Conservation (phyloP, 2,797 vertebrate genomes). For the Danio choprae region DNA sequence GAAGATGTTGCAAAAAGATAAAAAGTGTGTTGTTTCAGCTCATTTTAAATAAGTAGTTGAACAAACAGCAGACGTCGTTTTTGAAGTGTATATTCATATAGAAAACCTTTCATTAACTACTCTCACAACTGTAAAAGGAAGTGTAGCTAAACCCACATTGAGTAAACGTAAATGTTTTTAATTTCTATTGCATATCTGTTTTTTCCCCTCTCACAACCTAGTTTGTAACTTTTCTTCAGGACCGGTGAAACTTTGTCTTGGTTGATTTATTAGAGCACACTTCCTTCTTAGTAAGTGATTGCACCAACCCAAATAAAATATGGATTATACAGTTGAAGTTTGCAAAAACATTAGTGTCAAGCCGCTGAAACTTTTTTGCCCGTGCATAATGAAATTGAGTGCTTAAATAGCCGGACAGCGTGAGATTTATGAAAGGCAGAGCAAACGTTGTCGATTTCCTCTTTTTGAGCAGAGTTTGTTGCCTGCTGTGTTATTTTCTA, state of each 20-base stretch:
- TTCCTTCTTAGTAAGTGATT: constrained; percentile 26
- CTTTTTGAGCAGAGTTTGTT: constrained; percentile 43
- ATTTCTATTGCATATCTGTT: background rate
- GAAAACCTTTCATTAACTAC: background rate
- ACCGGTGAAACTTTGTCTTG: background rate
- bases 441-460: constrained; percentile 45
- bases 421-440: constrained; percentile 53
- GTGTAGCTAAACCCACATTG: background rate
- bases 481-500: constrained; percentile 47
- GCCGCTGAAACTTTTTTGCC: constrained; percentile 45
- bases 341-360: constrained; percentile 21
- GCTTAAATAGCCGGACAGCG: constrained; percentile 43
- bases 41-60: too few relatives aligned
- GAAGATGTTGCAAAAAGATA: too few relatives aligned
- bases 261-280: background rate
- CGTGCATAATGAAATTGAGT: constrained; percentile 39
- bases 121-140: background rate
- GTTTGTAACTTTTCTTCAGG: background rate
- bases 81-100: background rate
- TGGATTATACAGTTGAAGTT: constrained; percentile 44
- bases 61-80: too few relatives aligned
- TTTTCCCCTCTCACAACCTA: background rate
- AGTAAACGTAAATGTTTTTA: background rate
- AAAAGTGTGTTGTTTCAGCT: too few relatives aligned
- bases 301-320: constrained; percentile 23